These are phyloP conservation scores for Poecile atricapillus DNA, from an alignment of 2,113 vertebrate genomes.

Conservation along the genomic window DNA sequence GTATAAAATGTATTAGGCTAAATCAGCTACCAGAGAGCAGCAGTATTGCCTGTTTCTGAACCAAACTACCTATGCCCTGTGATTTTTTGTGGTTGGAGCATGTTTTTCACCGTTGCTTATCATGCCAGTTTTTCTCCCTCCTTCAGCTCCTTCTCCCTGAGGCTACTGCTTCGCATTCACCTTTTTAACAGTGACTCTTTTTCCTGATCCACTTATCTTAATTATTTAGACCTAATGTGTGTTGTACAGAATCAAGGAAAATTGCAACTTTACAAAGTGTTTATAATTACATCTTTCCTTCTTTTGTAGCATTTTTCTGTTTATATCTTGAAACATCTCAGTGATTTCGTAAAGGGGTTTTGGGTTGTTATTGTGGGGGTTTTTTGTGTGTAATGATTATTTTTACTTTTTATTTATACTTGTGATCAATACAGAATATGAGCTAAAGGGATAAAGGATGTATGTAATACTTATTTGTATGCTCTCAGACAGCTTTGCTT, in stretches of 20 bases:
- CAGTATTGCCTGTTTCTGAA: neutral
- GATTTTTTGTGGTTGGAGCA: neutral
- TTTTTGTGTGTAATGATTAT: neutral
- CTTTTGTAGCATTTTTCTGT: neutral
- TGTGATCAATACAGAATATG: neutral
- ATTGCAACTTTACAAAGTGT: neutral
- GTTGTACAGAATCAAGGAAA: neutral
- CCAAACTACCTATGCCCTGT: neutral
- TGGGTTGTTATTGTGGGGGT: accelerated
- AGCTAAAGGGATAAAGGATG: neutral
- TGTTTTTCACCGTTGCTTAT: neutral
- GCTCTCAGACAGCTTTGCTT: neutral
- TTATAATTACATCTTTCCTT: neutral
- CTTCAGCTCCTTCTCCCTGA: neutral
- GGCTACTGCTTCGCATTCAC: neutral
- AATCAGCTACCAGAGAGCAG: neutral
- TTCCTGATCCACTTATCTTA: neutral
- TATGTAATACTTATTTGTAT: neutral
- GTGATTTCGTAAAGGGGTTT: neutral
- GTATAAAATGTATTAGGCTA: neutral
- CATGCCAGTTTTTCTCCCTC: neutral
- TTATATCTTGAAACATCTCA: neutral
- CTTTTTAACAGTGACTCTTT: neutral
- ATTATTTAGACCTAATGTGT: neutral
- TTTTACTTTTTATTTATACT: neutral